Evolutionary conservation across 2,113 vertebrate genomes (phyloP).

Genomic region (Phalacrocorax pelagicus): DNA sequence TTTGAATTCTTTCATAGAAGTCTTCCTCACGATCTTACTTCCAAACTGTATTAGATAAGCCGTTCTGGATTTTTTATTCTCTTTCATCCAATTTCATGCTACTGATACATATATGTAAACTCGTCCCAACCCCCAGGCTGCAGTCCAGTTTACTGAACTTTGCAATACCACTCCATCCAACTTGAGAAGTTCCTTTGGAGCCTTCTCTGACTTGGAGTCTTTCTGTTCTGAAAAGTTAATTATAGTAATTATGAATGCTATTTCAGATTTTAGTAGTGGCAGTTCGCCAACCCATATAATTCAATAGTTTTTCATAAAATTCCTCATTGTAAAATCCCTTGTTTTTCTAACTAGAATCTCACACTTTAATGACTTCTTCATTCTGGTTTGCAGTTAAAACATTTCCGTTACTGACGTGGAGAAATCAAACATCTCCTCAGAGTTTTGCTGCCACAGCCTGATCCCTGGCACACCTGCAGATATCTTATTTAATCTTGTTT

Average conservation of each 20-base stretch:
- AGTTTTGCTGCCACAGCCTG: slow-evolving; percentile 43
- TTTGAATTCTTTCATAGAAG: neutral
- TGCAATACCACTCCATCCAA: neutral
- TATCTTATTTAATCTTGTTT: neutral
- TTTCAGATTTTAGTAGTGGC: neutral
- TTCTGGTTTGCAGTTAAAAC: neutral
- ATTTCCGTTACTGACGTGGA: neutral
- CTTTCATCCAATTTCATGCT: neutral
- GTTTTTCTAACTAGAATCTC: neutral
- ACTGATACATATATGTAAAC: neutral
- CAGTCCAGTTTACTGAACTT: neutral
- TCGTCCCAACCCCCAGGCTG: neutral
- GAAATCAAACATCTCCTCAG: neutral
- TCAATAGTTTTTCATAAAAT: neutral
- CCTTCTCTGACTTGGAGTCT: neutral
- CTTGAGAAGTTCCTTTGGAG: neutral
- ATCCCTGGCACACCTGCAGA: neutral
- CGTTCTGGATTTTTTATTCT: neutral
- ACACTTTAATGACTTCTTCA: neutral
- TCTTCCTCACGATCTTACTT: neutral
- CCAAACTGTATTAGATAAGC: neutral
- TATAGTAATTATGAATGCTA: neutral
- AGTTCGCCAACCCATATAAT: neutral
- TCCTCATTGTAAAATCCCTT: neutral
- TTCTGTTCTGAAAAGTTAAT: neutral